Evolutionary conservation across 92 coral and sea anemone species (phyloP).

Genomic region (Plumapathes pennacea): DNA sequence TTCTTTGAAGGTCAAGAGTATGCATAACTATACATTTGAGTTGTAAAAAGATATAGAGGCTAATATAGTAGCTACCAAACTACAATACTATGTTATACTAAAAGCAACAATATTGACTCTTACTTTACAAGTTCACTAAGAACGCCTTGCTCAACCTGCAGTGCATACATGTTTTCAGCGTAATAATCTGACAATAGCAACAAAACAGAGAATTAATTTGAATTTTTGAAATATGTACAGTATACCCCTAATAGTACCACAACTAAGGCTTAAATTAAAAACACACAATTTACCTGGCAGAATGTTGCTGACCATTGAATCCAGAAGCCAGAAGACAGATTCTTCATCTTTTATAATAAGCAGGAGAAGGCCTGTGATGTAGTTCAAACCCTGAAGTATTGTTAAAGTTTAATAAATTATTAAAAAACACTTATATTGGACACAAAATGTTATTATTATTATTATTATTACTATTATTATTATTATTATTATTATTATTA

Average conservation of each 20-base stretch:
- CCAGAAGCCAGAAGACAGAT: slow-evolving; percentile 91
- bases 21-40: too few relatives aligned
- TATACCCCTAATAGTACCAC: too few relatives aligned
- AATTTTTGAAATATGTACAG: too few relatives aligned
- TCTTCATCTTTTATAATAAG: slow-evolving; percentile 86
- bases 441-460: neutral
- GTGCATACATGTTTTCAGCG: slow-evolving; percentile 81
- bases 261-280: neutral
- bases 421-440: neutral
- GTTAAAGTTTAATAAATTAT: neutral
- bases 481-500: too few relatives aligned
- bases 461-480: neutral
- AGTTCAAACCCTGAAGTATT: slow-evolving; percentile 69
- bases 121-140: slow-evolving; percentile 86
- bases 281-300: slow-evolving; percentile 71
- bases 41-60: too few relatives aligned
- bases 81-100: too few relatives aligned
- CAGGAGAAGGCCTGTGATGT: slow-evolving; percentile 86
- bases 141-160: slow-evolving; percentile 86
- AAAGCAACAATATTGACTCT: neutral
- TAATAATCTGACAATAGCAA: slow-evolving; percentile 76
- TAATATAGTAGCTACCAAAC: too few relatives aligned
- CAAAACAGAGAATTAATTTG: too few relatives aligned
- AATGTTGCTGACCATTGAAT: slow-evolving; percentile 69
- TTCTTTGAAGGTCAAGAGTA: too few relatives aligned